Evolutionary conservation across 2,888 invertebrate genomes (phyloP).

Genomic region (Volucella inflata): DNA sequence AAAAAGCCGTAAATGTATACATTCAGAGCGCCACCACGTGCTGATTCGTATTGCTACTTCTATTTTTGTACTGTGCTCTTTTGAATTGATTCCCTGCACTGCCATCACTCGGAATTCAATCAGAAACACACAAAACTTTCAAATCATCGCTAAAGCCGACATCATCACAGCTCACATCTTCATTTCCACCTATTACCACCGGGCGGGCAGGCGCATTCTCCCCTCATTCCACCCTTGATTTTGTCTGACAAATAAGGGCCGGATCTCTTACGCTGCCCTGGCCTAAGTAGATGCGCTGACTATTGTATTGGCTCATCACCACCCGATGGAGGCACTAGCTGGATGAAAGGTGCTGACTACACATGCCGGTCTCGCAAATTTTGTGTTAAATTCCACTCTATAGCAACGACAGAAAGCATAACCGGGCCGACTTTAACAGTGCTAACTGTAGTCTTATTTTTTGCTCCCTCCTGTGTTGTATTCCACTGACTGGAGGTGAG

Average conservation of each 20-base stretch:
- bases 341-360: not conserved
- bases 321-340: not conserved
- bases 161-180: conserved; percentile 21
- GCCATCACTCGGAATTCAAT: conserved; percentile 57
- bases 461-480: conserved; percentile 2
- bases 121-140: conserved; percentile 47
- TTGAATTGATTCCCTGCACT: not conserved
- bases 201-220: no score
- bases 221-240: no score
- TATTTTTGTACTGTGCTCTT: conserved; percentile 6
- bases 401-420: conserved; percentile 23
- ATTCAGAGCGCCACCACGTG: conserved; percentile 59
- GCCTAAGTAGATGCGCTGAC: no score
- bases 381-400: conserved; percentile 24
- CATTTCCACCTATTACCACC: no score
- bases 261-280: no score
- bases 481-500: conserved; percentile 39
- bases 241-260: not conserved
- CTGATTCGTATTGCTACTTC: conserved; percentile 25
- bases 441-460: conserved; percentile 2
- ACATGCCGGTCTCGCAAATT: conserved; percentile 7
- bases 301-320: not conserved
- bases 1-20: conserved; percentile 41
- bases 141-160: conserved; percentile 45
- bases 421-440: not conserved